These are phyloP conservation scores for Polyommatus iphigenia DNA, from an alignment of 2,888 invertebrate species.

Conservation along the genomic window DNA sequence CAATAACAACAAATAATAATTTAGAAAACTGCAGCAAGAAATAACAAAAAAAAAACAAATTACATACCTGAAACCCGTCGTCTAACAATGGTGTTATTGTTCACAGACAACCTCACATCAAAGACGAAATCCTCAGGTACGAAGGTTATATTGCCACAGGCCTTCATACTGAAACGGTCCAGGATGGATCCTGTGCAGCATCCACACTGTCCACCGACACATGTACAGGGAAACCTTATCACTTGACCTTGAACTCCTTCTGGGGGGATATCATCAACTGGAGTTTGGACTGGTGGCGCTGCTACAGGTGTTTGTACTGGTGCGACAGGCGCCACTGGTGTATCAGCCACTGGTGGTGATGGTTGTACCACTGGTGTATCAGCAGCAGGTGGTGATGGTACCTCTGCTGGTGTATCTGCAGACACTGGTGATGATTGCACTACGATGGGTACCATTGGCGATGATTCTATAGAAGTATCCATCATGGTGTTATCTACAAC, in stretches of 20 bases:
- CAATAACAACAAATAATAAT: too few relatives aligned
- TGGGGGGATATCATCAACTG: constrained; percentile 44
- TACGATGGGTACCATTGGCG: constrained; percentile 43
- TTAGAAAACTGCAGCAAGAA: neutral
- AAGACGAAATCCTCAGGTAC: constrained; percentile 91
- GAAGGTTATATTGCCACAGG: constrained; percentile 89
- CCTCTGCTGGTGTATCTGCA: constrained; percentile 42
- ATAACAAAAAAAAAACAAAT: neutral
- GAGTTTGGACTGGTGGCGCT: constrained; percentile 52
- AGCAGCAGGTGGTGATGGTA: constrained; percentile 48
- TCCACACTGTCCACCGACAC: constrained; percentile 82
- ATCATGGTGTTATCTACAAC: constrained; percentile 43
- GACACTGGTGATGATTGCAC: constrained; percentile 37
- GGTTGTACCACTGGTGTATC: constrained; percentile 46
- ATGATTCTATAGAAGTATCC: constrained; percentile 46
- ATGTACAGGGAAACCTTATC: constrained; percentile 82
- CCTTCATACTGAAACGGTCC: constrained; percentile 84
- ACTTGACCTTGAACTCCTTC: constrained; percentile 67
- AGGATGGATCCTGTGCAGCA: constrained; percentile 85
- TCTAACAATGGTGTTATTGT: constrained; percentile 85
- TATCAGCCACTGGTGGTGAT: constrained; percentile 37
- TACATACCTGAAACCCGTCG: constrained; percentile 86
- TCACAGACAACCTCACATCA: constrained; percentile 85
- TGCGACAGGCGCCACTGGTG: constrained; percentile 36
- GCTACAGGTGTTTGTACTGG: constrained; percentile 46